A percentile compares a stretch with the other conserved stretches of the same genome.
phyloP scores from a whole-genome alignment of 1,140 invertebrate genomes.

The Antheraea pernyi region DNA sequence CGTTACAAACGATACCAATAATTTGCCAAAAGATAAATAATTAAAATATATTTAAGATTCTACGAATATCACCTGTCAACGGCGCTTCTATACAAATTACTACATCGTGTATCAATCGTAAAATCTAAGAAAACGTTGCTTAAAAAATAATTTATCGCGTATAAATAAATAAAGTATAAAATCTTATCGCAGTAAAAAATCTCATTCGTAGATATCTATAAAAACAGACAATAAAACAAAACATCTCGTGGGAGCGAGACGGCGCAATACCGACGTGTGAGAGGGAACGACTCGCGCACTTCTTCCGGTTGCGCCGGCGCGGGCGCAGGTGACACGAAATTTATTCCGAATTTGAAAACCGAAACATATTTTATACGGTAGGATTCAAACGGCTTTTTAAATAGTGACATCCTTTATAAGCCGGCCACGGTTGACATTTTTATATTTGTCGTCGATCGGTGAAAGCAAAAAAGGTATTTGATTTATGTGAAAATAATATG shows the following conservation, averaged over 20 bases:
- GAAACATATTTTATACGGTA: conserved; percentile 72
- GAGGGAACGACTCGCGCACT: conserved; percentile 37
- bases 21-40: too few relatives aligned
- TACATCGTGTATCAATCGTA: conserved; percentile 36
- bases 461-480: conserved; percentile 55
- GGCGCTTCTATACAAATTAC: conserved; percentile 22
- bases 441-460: conserved; percentile 68
- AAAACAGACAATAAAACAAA: conserved; percentile 60
- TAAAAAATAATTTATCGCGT: conserved; percentile 67
- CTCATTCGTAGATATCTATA: conserved; percentile 43
- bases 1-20: too few relatives aligned
- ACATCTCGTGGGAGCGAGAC: conserved; percentile 41
- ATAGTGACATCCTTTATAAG: conserved; percentile 73
- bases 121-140: conserved; percentile 55
- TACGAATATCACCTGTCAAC: conserved; percentile 53
- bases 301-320: conserved; percentile 64
- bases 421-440: conserved; percentile 68
- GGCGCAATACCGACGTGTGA: conserved; percentile 35
- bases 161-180: conserved; percentile 62
- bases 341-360: conserved; percentile 77
- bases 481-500: conserved; percentile 73
- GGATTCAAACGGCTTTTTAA: conserved; percentile 76
- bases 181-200: conserved; percentile 66
- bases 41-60: not conserved
- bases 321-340: conserved; percentile 75